Conservation (phyloP, 2,888 invertebrate species). For the Aspidiotus rigidus region DNA sequence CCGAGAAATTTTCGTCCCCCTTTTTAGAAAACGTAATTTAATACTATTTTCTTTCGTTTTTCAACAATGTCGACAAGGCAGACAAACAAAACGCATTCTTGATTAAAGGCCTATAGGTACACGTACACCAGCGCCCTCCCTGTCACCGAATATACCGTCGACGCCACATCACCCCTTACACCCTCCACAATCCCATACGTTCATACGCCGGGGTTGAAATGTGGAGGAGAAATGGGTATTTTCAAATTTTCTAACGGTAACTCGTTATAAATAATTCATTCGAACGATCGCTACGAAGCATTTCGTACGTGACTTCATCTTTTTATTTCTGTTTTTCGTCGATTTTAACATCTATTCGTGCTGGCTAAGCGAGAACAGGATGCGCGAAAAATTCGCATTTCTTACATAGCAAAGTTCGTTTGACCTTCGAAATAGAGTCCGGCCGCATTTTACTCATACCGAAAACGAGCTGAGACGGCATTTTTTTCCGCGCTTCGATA, state of each 20-base stretch:
- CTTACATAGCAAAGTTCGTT: too few relatives aligned
- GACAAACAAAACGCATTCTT: slow-evolving; percentile 31
- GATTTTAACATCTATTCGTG: slow-evolving; percentile 10
- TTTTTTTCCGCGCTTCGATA: too few relatives aligned
- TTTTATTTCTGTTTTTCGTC: slow-evolving; percentile 31
- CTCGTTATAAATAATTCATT: slow-evolving; percentile 34
- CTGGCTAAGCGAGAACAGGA: neutral
- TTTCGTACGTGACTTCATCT: slow-evolving; percentile 33
- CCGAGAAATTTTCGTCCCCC: too few relatives aligned
- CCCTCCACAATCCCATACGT: too few relatives aligned
- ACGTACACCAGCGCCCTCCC: too few relatives aligned
- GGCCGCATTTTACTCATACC: too few relatives aligned
- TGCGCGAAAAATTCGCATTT: neutral
- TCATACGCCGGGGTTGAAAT: neutral
- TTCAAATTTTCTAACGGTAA: slow-evolving; percentile 31
- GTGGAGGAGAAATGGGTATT: slow-evolving; percentile 20
- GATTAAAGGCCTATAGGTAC: slow-evolving; percentile 24
- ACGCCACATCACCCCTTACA: too few relatives aligned
- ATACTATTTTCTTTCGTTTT: slow-evolving; percentile 8
- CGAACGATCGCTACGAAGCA: slow-evolving; percentile 28
- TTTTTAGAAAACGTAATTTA: slow-evolving; percentile 11
- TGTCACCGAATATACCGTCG: too few relatives aligned
- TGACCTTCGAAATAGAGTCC: too few relatives aligned
- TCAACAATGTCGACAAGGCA: slow-evolving; percentile 1
- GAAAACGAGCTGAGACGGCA: too few relatives aligned